Conservation (phyloP, 92 coral and sea anemone species). For the Parazoanthus atlanticus region DNA sequence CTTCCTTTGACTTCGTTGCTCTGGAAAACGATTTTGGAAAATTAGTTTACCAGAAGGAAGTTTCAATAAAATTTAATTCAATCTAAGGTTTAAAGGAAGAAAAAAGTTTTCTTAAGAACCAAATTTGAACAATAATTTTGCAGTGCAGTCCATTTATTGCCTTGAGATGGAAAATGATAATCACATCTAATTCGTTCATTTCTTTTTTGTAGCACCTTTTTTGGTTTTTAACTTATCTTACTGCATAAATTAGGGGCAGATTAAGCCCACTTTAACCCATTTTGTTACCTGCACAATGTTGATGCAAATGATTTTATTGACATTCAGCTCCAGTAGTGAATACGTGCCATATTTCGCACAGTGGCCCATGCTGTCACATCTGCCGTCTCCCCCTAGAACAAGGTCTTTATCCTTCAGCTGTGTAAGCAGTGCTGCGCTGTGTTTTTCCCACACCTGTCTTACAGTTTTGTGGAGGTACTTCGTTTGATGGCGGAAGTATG, state of each 20-base stretch:
- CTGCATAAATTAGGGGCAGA: neutral
- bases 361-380: constrained; percentile 49
- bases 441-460: constrained; percentile 39
- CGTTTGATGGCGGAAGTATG: constrained; percentile 49
- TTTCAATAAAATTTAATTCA: neutral
- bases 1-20: constrained; percentile 53
- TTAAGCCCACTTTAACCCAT: neutral
- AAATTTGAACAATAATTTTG: too few species aligned
- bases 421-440: neutral
- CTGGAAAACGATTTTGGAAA: constrained; percentile 7
- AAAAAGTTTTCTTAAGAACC: neutral
- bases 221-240: neutral
- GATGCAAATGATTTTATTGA: constrained; percentile 40
- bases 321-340: constrained; percentile 44
- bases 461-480: constrained; percentile 37
- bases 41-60: neutral
- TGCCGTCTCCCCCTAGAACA: constrained; percentile 46
- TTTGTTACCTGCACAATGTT: constrained; percentile 42
- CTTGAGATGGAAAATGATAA: too few species aligned
- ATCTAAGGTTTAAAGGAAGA: neutral
- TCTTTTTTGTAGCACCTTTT: neutral
- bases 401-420: constrained; percentile 12
- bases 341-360: constrained; percentile 53
- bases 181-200: too few species aligned
- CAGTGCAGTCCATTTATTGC: neutral